Evolutionary conservation across 2,888 invertebrate species (phyloP).

Genomic region (Periphyllus acericola): DNA sequence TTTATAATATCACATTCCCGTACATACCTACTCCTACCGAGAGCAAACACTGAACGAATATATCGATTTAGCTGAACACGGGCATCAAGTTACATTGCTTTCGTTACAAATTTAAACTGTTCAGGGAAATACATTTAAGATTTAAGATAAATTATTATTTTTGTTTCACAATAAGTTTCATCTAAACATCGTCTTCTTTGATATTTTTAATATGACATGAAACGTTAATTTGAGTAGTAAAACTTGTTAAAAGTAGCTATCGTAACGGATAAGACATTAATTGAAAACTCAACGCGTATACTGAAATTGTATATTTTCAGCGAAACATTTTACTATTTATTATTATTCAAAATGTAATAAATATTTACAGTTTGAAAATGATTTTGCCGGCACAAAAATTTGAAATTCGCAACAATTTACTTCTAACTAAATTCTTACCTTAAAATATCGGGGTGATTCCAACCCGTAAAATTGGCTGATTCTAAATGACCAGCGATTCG

Average conservation of each 20-base stretch:
- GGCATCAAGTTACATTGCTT: neutral
- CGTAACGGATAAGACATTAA: no score
- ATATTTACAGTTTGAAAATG: no score
- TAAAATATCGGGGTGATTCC: conserved; percentile 43
- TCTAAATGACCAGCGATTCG: conserved; percentile 45
- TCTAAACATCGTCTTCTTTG: neutral
- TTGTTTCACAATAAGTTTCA: neutral
- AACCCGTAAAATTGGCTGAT: conserved; percentile 15
- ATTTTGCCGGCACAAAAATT: no score
- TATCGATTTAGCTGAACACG: neutral
- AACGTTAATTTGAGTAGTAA: neutral
- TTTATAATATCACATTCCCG: neutral
- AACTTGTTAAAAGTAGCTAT: no score
- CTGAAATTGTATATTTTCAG: no score
- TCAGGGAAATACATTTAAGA: neutral
- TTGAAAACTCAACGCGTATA: no score
- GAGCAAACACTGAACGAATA: neutral
- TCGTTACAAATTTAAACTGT: neutral
- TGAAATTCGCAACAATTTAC: no score
- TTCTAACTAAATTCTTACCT: no score
- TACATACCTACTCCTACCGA: neutral
- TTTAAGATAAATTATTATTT: neutral
- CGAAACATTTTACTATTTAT: no score
- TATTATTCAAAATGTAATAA: no score
- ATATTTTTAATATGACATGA: neutral